Conservation (phyloP, 1,140 invertebrate species). For the Nephila pilipes region DNA sequence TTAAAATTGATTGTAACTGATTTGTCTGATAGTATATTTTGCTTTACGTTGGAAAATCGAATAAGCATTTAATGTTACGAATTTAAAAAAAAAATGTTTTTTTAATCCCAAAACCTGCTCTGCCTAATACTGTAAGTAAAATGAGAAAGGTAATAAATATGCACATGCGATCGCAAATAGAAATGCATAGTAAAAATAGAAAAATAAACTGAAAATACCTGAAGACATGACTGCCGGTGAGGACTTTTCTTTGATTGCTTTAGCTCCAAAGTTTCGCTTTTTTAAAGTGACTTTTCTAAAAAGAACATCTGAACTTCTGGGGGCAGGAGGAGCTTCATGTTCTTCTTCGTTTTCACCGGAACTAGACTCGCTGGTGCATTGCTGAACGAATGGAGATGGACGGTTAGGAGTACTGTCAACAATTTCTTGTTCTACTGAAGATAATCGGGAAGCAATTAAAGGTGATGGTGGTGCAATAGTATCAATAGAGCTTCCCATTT, state of each 20-base stretch:
- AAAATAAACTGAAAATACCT: constrained; percentile 46
- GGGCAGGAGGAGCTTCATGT: constrained; percentile 49
- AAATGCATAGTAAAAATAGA: not conserved
- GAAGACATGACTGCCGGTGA: constrained; percentile 14
- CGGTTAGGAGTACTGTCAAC: constrained; percentile 8
- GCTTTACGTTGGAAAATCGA: no score
- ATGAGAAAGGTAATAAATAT: not conserved
- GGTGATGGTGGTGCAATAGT: constrained; percentile 42
- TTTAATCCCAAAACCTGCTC: no score
- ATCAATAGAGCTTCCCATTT: constrained; percentile 41
- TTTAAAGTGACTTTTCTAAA: constrained; percentile 83
- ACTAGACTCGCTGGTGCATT: constrained; percentile 55
- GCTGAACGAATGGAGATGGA: constrained; percentile 47
- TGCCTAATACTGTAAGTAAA: no score
- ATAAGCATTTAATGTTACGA: no score
- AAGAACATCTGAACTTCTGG: constrained; percentile 80
- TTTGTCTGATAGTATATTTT: no score
- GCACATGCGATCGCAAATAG: not conserved
- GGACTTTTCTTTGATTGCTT: not conserved
- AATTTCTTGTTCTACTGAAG: constrained; percentile 53
- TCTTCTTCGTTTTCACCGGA: constrained; percentile 81
- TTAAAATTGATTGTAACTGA: no score
- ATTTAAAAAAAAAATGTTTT: no score
- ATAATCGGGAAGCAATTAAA: not conserved
- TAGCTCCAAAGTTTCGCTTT: constrained; percentile 76